Evolutionary conservation across 2,797 vertebrate genomes (phyloP).

Genomic region (Arnoldichthys spilopterus): DNA sequence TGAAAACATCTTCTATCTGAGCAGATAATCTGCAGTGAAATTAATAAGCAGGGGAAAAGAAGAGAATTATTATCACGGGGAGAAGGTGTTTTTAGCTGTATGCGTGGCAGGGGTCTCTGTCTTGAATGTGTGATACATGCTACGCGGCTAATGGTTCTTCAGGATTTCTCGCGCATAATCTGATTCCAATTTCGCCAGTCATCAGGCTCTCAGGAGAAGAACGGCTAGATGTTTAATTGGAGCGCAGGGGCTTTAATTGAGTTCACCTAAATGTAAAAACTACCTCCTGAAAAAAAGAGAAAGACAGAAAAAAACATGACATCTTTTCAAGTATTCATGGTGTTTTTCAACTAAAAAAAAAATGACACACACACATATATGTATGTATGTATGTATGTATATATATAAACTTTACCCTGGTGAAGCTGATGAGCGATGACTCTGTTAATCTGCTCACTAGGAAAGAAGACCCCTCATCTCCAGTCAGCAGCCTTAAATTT

Average conservation of each 20-base stretch:
- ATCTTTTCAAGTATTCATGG: constrained; percentile 73
- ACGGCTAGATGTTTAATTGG: constrained; percentile 79
- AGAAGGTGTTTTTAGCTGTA: constrained; percentile 67
- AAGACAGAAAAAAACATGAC: constrained; percentile 64
- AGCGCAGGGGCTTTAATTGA: constrained; percentile 82
- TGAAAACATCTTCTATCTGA: constrained; percentile 80
- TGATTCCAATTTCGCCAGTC: constrained; percentile 84
- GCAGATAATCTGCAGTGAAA: constrained; percentile 84
- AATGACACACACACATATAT: no score
- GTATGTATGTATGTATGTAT: no score
- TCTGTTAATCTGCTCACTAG: constrained; percentile 59
- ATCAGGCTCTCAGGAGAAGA: constrained; percentile 73
- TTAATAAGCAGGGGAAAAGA: constrained; percentile 74
- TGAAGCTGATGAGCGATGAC: constrained; percentile 74
- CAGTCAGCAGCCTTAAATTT: constrained; percentile 69
- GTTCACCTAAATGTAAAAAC: constrained; percentile 83
- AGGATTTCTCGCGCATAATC: constrained; percentile 73
- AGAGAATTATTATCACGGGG: constrained; percentile 74
- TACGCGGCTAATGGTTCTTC: constrained; percentile 75
- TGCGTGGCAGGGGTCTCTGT: constrained; percentile 78
- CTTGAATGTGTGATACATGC: constrained; percentile 74
- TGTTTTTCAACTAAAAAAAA: no score
- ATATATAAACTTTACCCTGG: constrained; percentile 68
- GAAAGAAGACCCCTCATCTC: constrained; percentile 48
- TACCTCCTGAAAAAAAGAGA: constrained; percentile 65